Evolutionary conservation across 2,888 invertebrate genomes (phyloP).

Genomic region (Rhorus exstirpatorius): DNA sequence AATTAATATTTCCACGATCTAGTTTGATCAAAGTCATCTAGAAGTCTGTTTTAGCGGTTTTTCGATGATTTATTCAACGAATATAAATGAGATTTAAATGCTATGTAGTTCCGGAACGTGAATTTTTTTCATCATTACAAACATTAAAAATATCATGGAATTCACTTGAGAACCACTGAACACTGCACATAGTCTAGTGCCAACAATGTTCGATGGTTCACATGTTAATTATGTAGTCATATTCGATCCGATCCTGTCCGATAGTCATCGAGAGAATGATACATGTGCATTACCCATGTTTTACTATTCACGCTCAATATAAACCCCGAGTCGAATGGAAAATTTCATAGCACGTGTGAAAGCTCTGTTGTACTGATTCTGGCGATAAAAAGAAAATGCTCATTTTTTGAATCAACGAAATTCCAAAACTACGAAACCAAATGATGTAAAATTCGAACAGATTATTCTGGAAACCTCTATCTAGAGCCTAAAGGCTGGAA

Average conservation of each 20-base stretch:
- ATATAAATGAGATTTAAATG: conserved; percentile 35
- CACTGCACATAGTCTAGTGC: neutral
- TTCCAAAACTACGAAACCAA: too few relatives aligned
- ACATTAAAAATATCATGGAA: neutral
- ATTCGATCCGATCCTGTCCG: conserved; percentile 3
- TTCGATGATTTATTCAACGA: conserved; percentile 20
- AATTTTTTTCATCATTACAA: neutral
- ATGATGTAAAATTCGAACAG: too few relatives aligned
- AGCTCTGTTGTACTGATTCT: too few relatives aligned
- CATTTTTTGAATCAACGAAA: too few relatives aligned
- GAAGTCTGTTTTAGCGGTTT: conserved; percentile 4
- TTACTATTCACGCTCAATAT: neutral
- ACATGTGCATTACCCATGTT: neutral
- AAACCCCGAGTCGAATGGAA: neutral
- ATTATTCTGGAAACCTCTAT: too few relatives aligned
- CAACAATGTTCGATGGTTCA: conserved; percentile 23
- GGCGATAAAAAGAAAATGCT: too few relatives aligned
- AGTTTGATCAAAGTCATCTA: too few relatives aligned
- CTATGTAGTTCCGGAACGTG: too few relatives aligned
- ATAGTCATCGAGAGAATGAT: conserved; percentile 28
- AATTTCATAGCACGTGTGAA: neutral
- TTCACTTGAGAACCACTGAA: conserved; percentile 51
- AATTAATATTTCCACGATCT: too few relatives aligned
- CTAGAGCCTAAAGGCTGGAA: too few relatives aligned
- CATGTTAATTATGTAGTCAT: conserved; percentile 48